Base-by-base conservation (phyloP, 2,888 invertebrate species). In the Omphaloscelis lunosa region DNA sequence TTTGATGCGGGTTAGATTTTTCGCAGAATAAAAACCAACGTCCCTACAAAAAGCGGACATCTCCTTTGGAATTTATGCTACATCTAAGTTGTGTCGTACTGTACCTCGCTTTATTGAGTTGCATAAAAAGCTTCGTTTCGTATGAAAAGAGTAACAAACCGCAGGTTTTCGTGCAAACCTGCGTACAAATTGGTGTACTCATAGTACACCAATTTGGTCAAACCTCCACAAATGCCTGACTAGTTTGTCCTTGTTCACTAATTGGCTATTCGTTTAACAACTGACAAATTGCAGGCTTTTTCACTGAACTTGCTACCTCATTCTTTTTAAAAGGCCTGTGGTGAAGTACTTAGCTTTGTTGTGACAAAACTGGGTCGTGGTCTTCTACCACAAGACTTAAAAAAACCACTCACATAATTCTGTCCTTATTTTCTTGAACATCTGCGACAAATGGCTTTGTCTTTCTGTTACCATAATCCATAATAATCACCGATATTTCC, bases 131-230 rank as follows among this genome's bases (percentile, higher is more conserved):
- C 27, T 53, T 77, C 17, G 15, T 34, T 75, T 59, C 23, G 0
- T 39, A 15, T 72, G 15, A 45, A 67, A 48, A 53, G n/a, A 34
- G 23, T 41, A 27, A 12, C n/a, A 23, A 23, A 82, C 82, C 75
- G n/a, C 61, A 61, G 27, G 34, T 45, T 66, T 53, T 66, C 58
- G 48, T 27, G 29, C 80, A 61, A 71, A 75, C 77, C n/a, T n/a
- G 41, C 34, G n/a, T n/a, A n/a, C n/a, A n/a, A n/a, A n/a, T 51
- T 20, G 23, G 3, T 1, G 34, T 45, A 23, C 17, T 4, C 1
- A 20, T 29, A 20, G 20, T 20, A 27, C 27, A 27, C 20, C 20
- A 67, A 59, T 79, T n/a, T 20, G 20, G 17, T 20, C 29, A n/a
- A 67, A 48, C 6, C 20, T 34, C 23, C n/a, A 2, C 45, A 48